Conservation (phyloP, 2,888 invertebrate species). For the Artemia sp. region DNA sequence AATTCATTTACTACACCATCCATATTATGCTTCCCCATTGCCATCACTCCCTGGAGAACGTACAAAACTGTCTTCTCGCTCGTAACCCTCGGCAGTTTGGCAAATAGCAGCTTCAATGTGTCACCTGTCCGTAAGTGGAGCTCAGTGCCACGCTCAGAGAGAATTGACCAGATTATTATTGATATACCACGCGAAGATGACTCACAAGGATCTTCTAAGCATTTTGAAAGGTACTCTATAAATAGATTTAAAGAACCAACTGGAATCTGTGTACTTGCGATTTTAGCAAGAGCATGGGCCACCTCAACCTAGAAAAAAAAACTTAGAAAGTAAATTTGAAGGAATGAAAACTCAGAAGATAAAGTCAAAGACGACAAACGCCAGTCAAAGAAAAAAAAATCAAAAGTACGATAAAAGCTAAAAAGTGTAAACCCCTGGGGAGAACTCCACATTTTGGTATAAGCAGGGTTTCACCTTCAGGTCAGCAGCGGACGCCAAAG, state of each 20-base stretch:
- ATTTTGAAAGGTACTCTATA: constrained; percentile 3
- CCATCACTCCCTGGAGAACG: background rate
- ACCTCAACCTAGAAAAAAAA: constrained; percentile 1
- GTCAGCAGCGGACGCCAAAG: no score
- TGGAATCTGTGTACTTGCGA: constrained; percentile 3
- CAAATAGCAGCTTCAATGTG: background rate
- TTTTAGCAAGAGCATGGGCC: background rate
- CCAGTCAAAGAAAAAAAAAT: no score
- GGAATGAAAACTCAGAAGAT: no score
- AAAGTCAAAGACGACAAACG: no score
- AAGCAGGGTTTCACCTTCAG: no score
- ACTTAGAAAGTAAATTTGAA: background rate
- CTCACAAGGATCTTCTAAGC: background rate
- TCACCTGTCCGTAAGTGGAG: constrained; percentile 6
- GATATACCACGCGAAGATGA: background rate
- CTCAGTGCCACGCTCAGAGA: constrained; percentile 4
- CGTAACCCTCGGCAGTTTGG: background rate
- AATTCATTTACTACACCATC: background rate
- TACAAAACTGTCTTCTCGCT: background rate
- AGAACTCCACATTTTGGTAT: no score
- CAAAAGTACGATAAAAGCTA: no score
- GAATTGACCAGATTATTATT: background rate
- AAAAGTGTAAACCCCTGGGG: no score
- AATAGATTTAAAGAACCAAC: background rate
- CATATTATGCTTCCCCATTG: background rate